phyloP scores from a whole-genome alignment of 2,113 vertebrate species.

The Oreochromis aureus region DNA sequence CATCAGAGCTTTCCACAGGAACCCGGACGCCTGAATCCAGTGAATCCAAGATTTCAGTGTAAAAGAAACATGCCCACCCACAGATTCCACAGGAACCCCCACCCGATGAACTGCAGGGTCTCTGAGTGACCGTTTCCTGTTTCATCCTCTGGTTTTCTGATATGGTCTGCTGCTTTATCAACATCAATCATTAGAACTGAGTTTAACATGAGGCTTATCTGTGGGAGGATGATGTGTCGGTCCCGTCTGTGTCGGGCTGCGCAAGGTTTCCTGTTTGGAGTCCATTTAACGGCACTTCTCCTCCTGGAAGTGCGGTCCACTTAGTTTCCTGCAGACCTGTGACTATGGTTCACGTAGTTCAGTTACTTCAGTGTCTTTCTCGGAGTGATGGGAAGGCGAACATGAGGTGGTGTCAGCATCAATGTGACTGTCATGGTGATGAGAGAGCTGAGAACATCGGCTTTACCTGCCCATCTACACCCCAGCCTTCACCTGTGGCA shows the following conservation, averaged over 20 bases:
- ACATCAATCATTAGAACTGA: background rate
- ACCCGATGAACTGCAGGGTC: background rate
- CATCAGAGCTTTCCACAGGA: background rate
- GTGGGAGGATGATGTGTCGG: background rate
- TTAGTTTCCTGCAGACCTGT: background rate
- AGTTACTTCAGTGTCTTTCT: background rate
- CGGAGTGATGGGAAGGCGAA: background rate
- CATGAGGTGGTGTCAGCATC: background rate
- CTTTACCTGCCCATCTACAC: background rate
- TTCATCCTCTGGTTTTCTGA: background rate
- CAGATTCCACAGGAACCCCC: background rate
- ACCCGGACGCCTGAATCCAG: background rate
- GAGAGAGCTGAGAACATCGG: background rate
- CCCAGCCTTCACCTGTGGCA: background rate
- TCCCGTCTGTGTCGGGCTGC: background rate
- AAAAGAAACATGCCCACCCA: background rate
- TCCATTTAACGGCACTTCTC: constrained; percentile 8
- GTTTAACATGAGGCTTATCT: rapidly evolving
- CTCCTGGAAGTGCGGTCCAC: background rate
- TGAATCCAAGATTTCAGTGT: background rate
- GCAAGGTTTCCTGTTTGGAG: constrained; percentile 1
- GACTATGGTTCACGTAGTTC: background rate
- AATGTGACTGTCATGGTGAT: background rate
- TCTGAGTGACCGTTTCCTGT: background rate
- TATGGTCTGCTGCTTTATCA: background rate